phyloP scores from a whole-genome alignment of 2,113 vertebrate species.

The Pan troglodytes region DNA sequence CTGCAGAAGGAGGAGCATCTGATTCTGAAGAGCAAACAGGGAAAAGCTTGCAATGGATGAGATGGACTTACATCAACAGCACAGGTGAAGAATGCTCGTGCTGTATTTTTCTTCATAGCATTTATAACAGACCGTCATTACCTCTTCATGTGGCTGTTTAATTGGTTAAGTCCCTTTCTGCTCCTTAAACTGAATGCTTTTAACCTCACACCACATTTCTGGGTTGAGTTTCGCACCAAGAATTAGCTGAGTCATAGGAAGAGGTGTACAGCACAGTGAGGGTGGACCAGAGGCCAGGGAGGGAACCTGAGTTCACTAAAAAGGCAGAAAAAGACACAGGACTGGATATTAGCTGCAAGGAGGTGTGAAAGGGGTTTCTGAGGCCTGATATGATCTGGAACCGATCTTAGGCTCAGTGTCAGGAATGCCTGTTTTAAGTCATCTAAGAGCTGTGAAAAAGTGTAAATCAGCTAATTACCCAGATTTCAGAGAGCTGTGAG shows the following conservation, averaged over 20 bases:
- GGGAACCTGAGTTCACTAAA: neutral
- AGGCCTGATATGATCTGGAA: neutral
- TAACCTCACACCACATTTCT: neutral
- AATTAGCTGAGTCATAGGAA: neutral
- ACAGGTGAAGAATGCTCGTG: neutral
- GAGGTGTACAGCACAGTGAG: fast-evolving
- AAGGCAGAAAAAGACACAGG: neutral
- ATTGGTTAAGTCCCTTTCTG: neutral
- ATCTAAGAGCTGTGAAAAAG: neutral
- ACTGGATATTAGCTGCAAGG: neutral
- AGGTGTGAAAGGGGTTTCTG: neutral
- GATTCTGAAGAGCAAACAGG: neutral
- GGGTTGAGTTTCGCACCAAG: neutral
- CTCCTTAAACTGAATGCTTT: neutral
- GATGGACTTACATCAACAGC: neutral
- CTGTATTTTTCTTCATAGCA: neutral
- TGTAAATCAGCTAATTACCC: neutral
- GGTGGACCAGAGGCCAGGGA: neutral
- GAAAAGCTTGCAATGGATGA: neutral
- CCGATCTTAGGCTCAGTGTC: neutral
- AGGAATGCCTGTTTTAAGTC: neutral
- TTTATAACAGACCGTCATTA: neutral
- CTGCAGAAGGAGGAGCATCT: neutral
- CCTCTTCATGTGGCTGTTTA: neutral
- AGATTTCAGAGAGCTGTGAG: too few species aligned